Base-by-base conservation (phyloP, 2,113 vertebrate genomes). In the Climacteris rufus region DNA sequence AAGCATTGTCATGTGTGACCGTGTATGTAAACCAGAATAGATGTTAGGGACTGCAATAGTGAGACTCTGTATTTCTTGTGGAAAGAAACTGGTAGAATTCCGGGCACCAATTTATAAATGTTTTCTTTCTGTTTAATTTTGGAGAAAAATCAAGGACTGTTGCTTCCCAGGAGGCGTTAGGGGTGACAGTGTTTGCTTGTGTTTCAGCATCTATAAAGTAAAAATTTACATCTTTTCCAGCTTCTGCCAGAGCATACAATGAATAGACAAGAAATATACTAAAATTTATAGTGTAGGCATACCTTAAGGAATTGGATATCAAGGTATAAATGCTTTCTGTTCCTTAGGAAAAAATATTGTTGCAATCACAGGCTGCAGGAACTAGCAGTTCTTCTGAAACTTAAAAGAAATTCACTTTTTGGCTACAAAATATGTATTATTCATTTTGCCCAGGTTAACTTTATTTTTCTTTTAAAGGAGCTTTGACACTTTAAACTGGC, bases 371-470 rank as follows among this genome's bases (percentile, higher is more conserved):
- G 52, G 21, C 49, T 80, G 66, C 74, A 53, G 33, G 74, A 84
- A 71, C 47, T 64, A 87, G 53, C 56, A 83, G 92, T 86, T 95
- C 53, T 94, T 95, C 76, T 77, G 69, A 93, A 93, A 75, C 80
- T 90, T 83, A 65, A 87, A 96, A 92, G 66, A 76, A 89, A 90
- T 72, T 63, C 30, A 2, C 31, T 90, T 66, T 95, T 92, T 78
- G 65, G 94, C 84, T 85, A 60, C 63, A 93, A 96, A 92, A 83
- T 45, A 68, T 75, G 78, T 78, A 95, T 93, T 95, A 95, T 84
- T 97, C 89, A 96, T 97, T 96, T 97, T 95, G 49, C 78, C 80
- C 87, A 93, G 68, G 95, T 96, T 95, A 95, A 97, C 95, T 97
- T 95, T 97, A 96, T 95, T 94, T 94, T 94, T 80, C 89, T 84